Evolutionary conservation across 1,140 invertebrate species (phyloP), one percentile per base, ranked within the genome.

Genomic region (Mamestra configurata): DNA sequence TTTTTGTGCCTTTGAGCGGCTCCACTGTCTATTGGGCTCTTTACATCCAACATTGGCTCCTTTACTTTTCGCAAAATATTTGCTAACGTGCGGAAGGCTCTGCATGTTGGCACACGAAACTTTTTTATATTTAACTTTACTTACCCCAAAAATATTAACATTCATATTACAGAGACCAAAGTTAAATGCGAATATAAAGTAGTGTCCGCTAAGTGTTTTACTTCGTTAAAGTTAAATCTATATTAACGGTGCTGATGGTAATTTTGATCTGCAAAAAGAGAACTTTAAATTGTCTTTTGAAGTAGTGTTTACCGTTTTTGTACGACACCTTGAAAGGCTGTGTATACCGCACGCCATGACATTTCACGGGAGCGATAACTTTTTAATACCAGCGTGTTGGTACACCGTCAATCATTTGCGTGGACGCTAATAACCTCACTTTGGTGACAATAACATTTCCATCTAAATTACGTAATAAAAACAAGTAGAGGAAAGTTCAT

Each of bases 1-100:
- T 85, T 87, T 86, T 89, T 88, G 77, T 81, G 78, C 84, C 84
- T 90, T 90, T 87, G 80, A 86, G 77, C 84, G 59, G 61, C 76
- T 71, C 75, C 53, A 81, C 71, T 71, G 77, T 81, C 80, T 79
- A 83, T 81, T 80, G 61, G 55, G 72, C 68, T 79, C 77, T 81
- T 81, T 86, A 73, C 75, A 81, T 70, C 72, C 35, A 70, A 80
- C 81, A 78, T 77, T 78, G 80, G 72, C 49, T 80, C 64, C 61
- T 53, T 77, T 53, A 53, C 55, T 76, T 55, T 73, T 37, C 43
- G 53, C 18, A 77, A 77, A 77, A 68, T 53, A 77, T 77, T 53
- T 68, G 57, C 55, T 6, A 10, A 37, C 46, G 46, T 72, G 46
- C 70, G 70, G 27, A 20, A 22, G 22, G 11, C 68, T 53, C 46